Conservation (phyloP, 2,797 vertebrate species). For the Dipus sagitta region DNA sequence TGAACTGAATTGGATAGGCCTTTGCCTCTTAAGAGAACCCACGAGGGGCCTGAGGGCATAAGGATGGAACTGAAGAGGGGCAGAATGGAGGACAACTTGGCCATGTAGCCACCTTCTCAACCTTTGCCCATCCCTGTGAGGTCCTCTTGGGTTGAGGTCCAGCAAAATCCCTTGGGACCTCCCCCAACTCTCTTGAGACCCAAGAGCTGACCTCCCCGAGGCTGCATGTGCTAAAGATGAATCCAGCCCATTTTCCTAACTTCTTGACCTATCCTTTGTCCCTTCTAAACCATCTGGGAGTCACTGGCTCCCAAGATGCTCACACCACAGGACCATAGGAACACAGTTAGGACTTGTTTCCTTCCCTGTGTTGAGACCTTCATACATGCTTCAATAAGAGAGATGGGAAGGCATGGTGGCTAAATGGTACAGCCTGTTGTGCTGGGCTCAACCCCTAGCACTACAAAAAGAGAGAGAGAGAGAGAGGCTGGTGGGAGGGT, state of each 20-base stretch:
- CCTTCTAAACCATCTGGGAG: not conserved
- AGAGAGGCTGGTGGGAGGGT: not conserved
- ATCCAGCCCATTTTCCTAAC: not conserved
- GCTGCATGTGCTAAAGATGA: not conserved
- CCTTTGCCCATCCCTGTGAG: not conserved
- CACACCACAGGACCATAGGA: not conserved
- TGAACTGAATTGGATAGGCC: not conserved
- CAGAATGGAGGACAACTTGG: not conserved
- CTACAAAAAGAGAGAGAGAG: not conserved
- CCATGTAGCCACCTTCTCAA: not conserved
- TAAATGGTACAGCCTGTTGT: too few relatives aligned
- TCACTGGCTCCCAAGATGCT: not conserved
- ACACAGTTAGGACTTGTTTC: not conserved
- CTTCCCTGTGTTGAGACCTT: not conserved
- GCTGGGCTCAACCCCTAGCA: not conserved
- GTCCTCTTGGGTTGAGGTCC: not conserved
- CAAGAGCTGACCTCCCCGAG: not conserved
- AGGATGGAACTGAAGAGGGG: not conserved
- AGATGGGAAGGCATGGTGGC: not conserved
- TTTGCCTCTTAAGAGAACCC: too few relatives aligned
- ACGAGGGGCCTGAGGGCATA: not conserved
- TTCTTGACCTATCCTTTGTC: too few relatives aligned
- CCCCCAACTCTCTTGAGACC: not conserved
- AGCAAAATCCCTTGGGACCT: not conserved
- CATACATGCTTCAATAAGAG: not conserved